These are phyloP conservation scores for Isurus oxyrinchus DNA, from an alignment of 2,113 vertebrate genomes.

Conservation along the genomic window DNA sequence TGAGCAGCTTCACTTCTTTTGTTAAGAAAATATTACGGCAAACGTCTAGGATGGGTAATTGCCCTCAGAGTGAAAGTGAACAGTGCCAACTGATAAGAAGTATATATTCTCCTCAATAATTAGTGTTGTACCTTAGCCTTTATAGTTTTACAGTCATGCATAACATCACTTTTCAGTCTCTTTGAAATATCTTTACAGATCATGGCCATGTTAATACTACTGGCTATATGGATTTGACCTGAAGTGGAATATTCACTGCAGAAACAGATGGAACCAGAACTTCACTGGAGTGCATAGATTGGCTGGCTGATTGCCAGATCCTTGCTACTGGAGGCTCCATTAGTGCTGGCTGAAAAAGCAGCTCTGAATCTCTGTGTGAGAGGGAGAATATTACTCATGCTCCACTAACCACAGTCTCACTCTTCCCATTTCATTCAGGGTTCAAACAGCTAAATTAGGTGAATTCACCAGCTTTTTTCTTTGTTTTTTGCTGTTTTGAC, in stretches of 20 bases:
- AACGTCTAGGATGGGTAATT: background rate
- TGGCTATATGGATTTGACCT: constrained; percentile 68
- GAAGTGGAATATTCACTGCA: constrained; percentile 61
- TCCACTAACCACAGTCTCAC: constrained; percentile 2
- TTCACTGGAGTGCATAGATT: constrained; percentile 55
- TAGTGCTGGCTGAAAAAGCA: constrained; percentile 40
- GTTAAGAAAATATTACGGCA: constrained; percentile 11
- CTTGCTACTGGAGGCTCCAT: constrained; percentile 42
- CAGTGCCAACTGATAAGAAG: constrained; percentile 1
- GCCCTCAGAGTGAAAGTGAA: constrained; percentile 4
- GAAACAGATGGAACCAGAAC: constrained; percentile 66
- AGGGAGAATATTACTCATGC: constrained; percentile 31
- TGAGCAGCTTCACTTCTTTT: constrained; percentile 11
- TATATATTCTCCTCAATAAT: constrained; percentile 54
- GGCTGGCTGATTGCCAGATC: constrained; percentile 58
- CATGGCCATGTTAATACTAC: constrained; percentile 69
- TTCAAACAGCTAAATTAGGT: constrained; percentile 33
- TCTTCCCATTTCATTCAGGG: constrained; percentile 8
- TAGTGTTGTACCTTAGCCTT: constrained; percentile 53
- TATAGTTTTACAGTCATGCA: constrained; percentile 61
- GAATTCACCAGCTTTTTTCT: background rate
- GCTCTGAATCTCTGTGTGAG: constrained; percentile 38
- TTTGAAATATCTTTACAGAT: constrained; percentile 74
- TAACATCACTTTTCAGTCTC: constrained; percentile 69
- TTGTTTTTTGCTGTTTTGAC: constrained; percentile 11